phyloP scores from a whole-genome alignment of 2,888 invertebrate species.

The Trisateles emortualis region DNA sequence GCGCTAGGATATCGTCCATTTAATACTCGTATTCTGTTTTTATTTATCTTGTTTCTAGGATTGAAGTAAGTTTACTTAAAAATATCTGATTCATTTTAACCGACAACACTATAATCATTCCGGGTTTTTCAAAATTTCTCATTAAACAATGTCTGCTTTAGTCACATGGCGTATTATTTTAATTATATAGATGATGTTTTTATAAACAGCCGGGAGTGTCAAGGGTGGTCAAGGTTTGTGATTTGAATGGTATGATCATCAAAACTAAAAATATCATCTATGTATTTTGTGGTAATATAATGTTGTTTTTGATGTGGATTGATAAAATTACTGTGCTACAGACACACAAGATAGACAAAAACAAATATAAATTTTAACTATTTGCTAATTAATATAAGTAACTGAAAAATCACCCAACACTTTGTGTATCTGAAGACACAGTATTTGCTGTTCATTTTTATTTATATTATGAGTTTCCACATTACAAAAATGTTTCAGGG shows the following conservation, averaged over 20 bases:
- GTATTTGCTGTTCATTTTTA: background rate
- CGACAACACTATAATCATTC: background rate
- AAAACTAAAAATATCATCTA: conserved; percentile 6
- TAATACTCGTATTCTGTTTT: background rate
- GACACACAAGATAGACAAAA: conserved; percentile 1
- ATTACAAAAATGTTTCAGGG: conserved; percentile 88
- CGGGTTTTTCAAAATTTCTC: background rate
- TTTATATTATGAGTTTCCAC: conserved; percentile 58
- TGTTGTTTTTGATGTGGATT: conserved; percentile 12
- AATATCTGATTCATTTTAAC: background rate
- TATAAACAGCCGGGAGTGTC: background rate
- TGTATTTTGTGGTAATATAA: conserved; percentile 9
- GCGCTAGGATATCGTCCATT: background rate
- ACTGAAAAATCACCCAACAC: too few species aligned
- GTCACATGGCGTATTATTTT: background rate
- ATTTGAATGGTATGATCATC: too few species aligned
- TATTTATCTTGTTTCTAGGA: background rate
- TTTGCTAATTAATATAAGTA: too few species aligned
- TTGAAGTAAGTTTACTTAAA: background rate
- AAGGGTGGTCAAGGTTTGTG: too few species aligned
- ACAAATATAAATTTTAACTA: too few species aligned
- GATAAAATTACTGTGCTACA: background rate
- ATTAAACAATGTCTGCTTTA: background rate
- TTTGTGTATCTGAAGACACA: background rate
- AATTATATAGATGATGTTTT: conserved; percentile 14